Base-by-base conservation (phyloP, 2,888 invertebrate species). In the Torymus aiolomorphi region DNA sequence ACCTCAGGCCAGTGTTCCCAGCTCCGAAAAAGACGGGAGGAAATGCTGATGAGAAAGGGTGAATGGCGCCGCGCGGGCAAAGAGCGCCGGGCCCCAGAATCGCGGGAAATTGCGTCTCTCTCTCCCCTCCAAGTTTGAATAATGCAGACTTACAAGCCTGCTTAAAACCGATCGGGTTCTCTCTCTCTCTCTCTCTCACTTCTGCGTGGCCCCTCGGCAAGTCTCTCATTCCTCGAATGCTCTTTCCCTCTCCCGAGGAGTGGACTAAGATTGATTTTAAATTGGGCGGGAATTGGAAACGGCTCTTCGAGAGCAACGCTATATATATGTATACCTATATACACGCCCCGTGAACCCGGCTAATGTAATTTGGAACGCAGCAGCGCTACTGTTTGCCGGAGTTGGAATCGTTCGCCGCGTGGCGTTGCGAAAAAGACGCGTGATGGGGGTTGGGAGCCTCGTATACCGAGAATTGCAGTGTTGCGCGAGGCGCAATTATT, bases 261-360 rank as follows among this genome's bases (percentile, higher is more conserved):
- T 85, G 88, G 88, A 87, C 87, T 88, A 89, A 89, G 89, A 89
- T 89, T 89, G 89, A 89, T 89, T 89, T 89, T 89, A 88, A 88
- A 89, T 89, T 89, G 89, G 86, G 83, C 86, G 86, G 86, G 87
- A 89, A 89, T 89, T 88, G 87, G 87, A 86, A 88, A 88, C 88
- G 87, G 84, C 82, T 83, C n/a, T 12, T 42, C 42, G 42, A 42
- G 42, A 8, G 42, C 42, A 8, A 5, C 8, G 8, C 8, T 42
- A 62, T 79, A 75, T 81, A 82, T 81, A 80, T 76, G 80, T 72
- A 69, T 20, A 51, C 10, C 16, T 42, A 57, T 61, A 79, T 82
- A 81, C 81, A 57, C 57, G 57, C 78, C 81, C 73, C 76, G 57
- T 51, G 70, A 56, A 18, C 52, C n/a, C 18, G 52, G 70, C 57